phyloP scores from a whole-genome alignment of 2,797 vertebrate genomes.

The Channa striata region DNA sequence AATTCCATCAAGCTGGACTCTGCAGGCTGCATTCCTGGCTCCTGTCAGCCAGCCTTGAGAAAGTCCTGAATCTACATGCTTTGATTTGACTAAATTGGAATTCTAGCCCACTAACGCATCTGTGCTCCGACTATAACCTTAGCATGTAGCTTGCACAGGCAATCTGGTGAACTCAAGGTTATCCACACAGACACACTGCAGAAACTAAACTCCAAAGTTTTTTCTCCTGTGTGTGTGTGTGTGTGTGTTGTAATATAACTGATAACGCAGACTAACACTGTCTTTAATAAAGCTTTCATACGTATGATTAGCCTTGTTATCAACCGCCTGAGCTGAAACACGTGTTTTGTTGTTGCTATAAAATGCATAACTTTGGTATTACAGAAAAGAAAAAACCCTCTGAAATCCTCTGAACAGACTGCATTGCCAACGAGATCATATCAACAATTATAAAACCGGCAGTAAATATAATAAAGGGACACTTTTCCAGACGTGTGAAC shows the following conservation, averaged over 20 bases:
- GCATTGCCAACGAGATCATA: background rate
- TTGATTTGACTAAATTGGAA: constrained; percentile 73
- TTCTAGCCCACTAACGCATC: constrained; percentile 48
- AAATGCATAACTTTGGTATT: constrained; percentile 10
- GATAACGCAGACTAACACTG: constrained; percentile 27
- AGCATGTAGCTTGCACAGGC: constrained; percentile 52
- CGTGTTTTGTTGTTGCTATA: constrained; percentile 14
- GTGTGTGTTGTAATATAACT: constrained; percentile 13
- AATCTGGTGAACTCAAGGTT: constrained; percentile 59
- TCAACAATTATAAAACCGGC: constrained; percentile 4
- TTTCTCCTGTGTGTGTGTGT: background rate
- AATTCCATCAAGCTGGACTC: constrained; percentile 74
- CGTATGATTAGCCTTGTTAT: constrained; percentile 14
- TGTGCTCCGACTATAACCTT: constrained; percentile 56
- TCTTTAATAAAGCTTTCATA: constrained; percentile 17
- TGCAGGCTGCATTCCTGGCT: constrained; percentile 74
- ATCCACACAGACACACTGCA: constrained; percentile 34
- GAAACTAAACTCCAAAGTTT: constrained; percentile 37
- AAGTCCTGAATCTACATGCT: constrained; percentile 70
- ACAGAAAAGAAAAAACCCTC: constrained; percentile 3
- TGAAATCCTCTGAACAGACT: constrained; percentile 7
- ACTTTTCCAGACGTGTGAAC: constrained; percentile 32
- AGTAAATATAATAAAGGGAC: background rate
- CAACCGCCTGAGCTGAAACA: constrained; percentile 15
- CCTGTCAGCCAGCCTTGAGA: constrained; percentile 63